Conservation (phyloP, 2,113 vertebrate species). For the Caretta caretta region DNA sequence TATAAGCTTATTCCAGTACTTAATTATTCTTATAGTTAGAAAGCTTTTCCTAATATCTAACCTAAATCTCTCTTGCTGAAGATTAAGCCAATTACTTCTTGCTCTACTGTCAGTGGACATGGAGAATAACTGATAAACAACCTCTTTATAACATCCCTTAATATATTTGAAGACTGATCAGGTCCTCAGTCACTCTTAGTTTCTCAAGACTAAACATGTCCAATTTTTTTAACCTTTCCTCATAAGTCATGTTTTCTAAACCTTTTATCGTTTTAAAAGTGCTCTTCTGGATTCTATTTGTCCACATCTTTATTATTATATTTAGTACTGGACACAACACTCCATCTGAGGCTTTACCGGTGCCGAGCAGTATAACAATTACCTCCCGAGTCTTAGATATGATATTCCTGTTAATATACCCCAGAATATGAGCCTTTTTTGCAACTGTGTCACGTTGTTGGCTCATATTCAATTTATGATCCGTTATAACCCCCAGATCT, state of each 20-base stretch:
- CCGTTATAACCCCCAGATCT: too few relatives aligned
- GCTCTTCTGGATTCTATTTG: background rate
- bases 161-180: background rate
- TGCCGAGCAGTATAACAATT: background rate
- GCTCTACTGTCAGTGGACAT: background rate
- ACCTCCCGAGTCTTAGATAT: background rate
- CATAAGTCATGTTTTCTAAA: background rate
- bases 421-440: background rate
- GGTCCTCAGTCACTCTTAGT: background rate
- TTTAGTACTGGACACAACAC: too few relatives aligned
- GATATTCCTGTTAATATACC: background rate
- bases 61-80: background rate
- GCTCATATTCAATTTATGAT: background rate
- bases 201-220: background rate
- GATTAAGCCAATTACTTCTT: background rate
- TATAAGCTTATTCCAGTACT: background rate
- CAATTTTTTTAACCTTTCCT: background rate
- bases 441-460: background rate
- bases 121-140: background rate
- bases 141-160: background rate
- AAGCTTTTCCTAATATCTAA: background rate
- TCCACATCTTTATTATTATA: background rate
- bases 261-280: background rate
- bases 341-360: too few relatives aligned
- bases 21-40: background rate